Base-by-base conservation (phyloP, 2,797 vertebrate species). In the Bradypus variegatus region DNA sequence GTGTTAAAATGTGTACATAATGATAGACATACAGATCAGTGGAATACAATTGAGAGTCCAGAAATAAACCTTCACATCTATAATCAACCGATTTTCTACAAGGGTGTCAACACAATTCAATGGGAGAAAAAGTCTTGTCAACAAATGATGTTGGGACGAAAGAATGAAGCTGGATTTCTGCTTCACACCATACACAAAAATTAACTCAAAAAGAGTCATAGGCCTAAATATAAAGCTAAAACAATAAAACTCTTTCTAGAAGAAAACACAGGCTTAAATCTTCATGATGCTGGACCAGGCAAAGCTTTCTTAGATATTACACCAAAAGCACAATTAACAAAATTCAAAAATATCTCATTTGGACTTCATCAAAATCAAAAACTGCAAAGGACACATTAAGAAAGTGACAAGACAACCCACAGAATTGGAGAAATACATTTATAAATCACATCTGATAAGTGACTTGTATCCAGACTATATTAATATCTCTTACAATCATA, bases 241-340 rank as follows among this genome's bases (percentile, higher is more conserved):
- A 77, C 25, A 48, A 79, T 69, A 36, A 69, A 58, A 89, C 81
- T 65, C 38, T 77, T 45, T 45, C 41, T 60, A 31, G 29, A 14
- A 45, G 25, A 50, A 91, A 76, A 58, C 18, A 38, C 13, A 58
- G 41, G 45, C 81, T 25, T 84, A 79, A 58, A 72, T 48, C 25
- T 45, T 64, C 15, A 10, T 81, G 75, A 93, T 18, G 11, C 27
- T 72, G 8, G 8, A 64, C 62, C 72, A 90, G 36, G 69, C 73
- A 87, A 93, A 76, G 23, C 9, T 31, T 90, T 92, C 87, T 89
- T 75, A 65, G 89, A 81, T 55, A 82, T 5, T 21, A 84, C 21
- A 90, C 48, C 14, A 62, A 64, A 93, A 36, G 9, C 19, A 91
- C 27, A 92, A 64, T 33, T 8, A 36, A 90, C 19, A 76, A 75